A percentile compares a stretch with the other conserved stretches of the same genome.
Conservation (phyloP, 2,797 vertebrate genomes). For the Crossoptilon crossoptilon region DNA sequence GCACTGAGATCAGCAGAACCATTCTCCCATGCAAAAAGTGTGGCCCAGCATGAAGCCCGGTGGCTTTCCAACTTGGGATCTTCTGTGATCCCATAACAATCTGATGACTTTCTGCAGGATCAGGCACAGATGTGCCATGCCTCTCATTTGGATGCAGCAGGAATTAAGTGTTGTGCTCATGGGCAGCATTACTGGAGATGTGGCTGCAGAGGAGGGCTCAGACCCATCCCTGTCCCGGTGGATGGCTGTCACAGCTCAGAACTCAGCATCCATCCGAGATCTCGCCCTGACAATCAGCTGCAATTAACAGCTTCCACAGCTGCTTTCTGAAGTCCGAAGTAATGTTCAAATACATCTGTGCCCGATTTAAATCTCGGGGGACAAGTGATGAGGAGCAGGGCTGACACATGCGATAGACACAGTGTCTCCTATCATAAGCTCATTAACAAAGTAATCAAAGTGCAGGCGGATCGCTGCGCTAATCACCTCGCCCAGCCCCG, state of each 20-base stretch:
- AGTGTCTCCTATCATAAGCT: neutral
- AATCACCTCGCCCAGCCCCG: neutral
- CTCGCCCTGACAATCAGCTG: constrained; percentile 19
- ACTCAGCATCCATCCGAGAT: neutral
- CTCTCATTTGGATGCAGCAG: neutral
- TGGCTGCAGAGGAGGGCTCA: neutral
- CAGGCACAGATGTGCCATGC: neutral
- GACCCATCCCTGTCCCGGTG: neutral
- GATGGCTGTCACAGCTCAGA: neutral
- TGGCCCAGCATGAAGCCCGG: no score
- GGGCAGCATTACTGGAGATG: neutral
- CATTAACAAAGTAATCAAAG: constrained; percentile 67
- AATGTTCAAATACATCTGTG: neutral
- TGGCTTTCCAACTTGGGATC: no score
- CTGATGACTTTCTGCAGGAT: neutral
- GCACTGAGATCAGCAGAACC: neutral
- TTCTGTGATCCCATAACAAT: no score
- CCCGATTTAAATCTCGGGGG: neutral
- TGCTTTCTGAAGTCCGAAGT: neutral
- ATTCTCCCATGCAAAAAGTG: neutral
- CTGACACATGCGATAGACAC: neutral
- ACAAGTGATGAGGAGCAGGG: neutral
- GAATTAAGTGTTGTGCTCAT: neutral
- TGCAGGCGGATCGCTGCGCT: neutral
- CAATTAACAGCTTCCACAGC: constrained; percentile 14